A percentile compares a stretch with the other conserved stretches of the same genome.
phyloP scores from a whole-genome alignment of 2,113 vertebrate genomes.

The Abramis brama region DNA sequence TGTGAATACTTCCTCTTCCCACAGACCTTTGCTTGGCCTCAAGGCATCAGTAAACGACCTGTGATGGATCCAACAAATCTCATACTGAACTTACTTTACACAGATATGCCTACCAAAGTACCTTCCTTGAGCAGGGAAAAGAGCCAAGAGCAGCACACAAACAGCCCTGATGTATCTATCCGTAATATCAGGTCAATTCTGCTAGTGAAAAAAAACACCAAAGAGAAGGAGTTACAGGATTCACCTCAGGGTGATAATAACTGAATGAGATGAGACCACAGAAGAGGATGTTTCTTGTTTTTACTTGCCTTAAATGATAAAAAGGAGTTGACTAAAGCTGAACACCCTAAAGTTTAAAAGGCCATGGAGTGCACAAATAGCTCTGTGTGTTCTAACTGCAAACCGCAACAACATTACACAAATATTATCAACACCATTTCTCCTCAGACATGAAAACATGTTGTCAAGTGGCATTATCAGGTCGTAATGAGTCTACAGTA shows the following conservation, averaged over 20 bases:
- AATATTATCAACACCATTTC: background rate
- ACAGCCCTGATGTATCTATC: conserved; percentile 48
- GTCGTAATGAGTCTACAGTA: conserved; percentile 14
- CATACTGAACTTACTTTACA: conserved; percentile 53
- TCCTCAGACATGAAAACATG: background rate
- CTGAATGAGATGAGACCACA: conserved; percentile 32
- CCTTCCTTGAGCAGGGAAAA: conserved; percentile 4
- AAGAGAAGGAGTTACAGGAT: conserved; percentile 7
- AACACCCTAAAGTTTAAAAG: background rate
- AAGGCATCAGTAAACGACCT: conserved; percentile 75
- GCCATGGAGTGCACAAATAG: conserved; percentile 1
- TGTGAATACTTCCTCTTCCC: conserved; percentile 72
- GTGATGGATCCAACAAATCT: conserved; percentile 68
- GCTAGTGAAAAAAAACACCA: conserved; percentile 15
- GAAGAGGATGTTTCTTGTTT: conserved; percentile 37
- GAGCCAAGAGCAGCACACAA: conserved; percentile 20
- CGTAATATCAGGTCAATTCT: conserved; percentile 19
- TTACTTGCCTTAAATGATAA: conserved; percentile 30
- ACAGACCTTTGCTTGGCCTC: conserved; percentile 70
- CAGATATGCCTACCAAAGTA: conserved; percentile 14
- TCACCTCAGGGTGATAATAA: conserved; percentile 16
- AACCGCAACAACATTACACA: background rate
- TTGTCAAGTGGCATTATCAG: background rate
- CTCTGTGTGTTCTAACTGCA: background rate
- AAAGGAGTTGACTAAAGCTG: conserved; percentile 9